Percentiles rank a stretch among this genome's conserved stretches.
Conservation (phyloP, 2,797 vertebrate genomes). For the Chelmon rostratus region DNA sequence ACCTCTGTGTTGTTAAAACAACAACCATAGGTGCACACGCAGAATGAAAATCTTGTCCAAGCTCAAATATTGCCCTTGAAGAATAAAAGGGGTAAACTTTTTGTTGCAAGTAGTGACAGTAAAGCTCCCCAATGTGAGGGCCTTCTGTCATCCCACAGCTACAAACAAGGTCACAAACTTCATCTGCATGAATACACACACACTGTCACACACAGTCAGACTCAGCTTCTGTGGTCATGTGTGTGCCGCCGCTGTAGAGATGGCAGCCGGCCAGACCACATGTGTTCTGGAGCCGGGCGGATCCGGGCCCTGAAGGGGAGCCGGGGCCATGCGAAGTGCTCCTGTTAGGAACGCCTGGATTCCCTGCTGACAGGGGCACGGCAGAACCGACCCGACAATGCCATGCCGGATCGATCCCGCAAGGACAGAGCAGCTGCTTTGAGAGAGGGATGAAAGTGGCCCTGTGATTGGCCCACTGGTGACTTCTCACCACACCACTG, state of each 20-base stretch:
- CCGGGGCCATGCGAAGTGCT: slow-evolving; percentile 31
- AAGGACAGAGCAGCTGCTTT: slow-evolving; percentile 76
- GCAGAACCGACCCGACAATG: slow-evolving; percentile 72
- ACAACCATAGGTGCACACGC: slow-evolving; percentile 4
- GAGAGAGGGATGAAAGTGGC: slow-evolving; percentile 67
- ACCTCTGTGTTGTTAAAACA: slow-evolving; percentile 45
- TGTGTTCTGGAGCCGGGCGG: slow-evolving; percentile 38
- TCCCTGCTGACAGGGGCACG: slow-evolving; percentile 69
- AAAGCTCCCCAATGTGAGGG: slow-evolving; percentile 48
- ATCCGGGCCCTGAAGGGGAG: slow-evolving; percentile 56
- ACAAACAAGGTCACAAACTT: slow-evolving; percentile 63
- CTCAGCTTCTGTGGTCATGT: slow-evolving; percentile 33
- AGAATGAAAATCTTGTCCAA: slow-evolving; percentile 31
- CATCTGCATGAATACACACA: slow-evolving; percentile 32
- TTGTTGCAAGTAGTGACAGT: slow-evolving; percentile 27
- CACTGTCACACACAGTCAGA: slow-evolving; percentile 44
- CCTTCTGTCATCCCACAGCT: slow-evolving; percentile 59
- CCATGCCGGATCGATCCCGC: slow-evolving; percentile 75
- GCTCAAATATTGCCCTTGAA: slow-evolving; percentile 47
- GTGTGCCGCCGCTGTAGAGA: slow-evolving; percentile 30
- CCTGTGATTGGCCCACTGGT: slow-evolving; percentile 70
- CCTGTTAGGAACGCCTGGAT: slow-evolving; percentile 73
- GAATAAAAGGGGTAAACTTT: slow-evolving; percentile 38
- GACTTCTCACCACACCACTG: slow-evolving; percentile 71
- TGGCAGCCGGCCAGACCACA: slow-evolving; percentile 62